Evolutionary conservation across 2,797 vertebrate species (phyloP).

Genomic region (Peromyscus eremicus): DNA sequence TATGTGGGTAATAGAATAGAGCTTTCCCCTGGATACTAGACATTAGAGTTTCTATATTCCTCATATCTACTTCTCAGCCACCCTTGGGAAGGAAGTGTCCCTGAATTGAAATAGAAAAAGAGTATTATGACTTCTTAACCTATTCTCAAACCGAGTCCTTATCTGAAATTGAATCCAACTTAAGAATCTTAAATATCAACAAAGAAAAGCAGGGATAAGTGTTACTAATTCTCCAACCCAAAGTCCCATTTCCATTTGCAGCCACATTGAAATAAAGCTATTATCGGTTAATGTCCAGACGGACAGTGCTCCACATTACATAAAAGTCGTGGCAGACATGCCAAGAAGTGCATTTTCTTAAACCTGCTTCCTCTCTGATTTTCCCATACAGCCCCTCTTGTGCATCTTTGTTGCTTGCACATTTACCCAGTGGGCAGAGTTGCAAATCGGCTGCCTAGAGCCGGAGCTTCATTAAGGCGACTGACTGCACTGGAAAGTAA

Average conservation of each 20-base stretch:
- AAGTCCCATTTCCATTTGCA: slow-evolving; percentile 58
- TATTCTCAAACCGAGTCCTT: slow-evolving; percentile 55
- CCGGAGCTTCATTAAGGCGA: background rate
- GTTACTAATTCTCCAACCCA: slow-evolving; percentile 55
- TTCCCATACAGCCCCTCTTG: background rate
- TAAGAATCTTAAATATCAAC: slow-evolving; percentile 71
- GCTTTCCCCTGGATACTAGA: background rate
- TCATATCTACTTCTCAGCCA: slow-evolving; percentile 29
- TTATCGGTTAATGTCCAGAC: slow-evolving; percentile 32
- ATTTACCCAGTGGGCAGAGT: background rate
- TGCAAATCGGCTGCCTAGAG: background rate
- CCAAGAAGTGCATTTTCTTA: background rate
- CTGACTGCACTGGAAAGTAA: background rate
- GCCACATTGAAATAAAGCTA: slow-evolving; percentile 27
- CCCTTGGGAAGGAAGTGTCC: slow-evolving; percentile 42
- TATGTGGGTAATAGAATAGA: background rate
- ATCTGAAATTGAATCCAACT: slow-evolving; percentile 71
- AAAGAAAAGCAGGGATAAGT: slow-evolving; percentile 58
- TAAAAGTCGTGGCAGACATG: background rate
- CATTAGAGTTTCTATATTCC: slow-evolving; percentile 22
- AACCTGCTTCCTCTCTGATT: background rate
- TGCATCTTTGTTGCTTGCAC: background rate
- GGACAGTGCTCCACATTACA: background rate
- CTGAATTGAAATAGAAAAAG: slow-evolving; percentile 39
- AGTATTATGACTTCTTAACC: slow-evolving; percentile 59